Evolutionary conservation across 2,113 vertebrate species (phyloP).

Genomic region (Chamaetylas fuelleborni): DNA sequence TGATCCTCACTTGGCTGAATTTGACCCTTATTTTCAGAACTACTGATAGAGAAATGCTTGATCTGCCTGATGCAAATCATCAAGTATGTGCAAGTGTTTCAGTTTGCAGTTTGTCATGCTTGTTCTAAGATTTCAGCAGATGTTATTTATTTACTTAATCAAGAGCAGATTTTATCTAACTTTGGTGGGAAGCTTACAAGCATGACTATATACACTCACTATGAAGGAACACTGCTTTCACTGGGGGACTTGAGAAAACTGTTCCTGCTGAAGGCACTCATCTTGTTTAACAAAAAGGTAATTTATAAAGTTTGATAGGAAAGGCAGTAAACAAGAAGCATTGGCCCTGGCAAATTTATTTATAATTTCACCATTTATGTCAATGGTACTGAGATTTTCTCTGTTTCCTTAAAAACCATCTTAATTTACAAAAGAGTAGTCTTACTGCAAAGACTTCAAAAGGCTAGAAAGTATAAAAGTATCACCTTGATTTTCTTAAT

Average conservation of each 20-base stretch:
- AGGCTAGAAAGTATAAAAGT: background rate
- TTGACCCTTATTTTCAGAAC: background rate
- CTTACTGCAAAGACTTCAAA: background rate
- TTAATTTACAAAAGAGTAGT: background rate
- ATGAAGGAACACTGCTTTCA: background rate
- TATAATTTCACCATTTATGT: background rate
- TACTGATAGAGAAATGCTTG: background rate
- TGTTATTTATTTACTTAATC: slow-evolving; percentile 42
- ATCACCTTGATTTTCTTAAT: background rate
- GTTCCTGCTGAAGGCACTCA: background rate
- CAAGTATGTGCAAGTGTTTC: background rate
- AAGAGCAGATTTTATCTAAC: slow-evolving; percentile 32
- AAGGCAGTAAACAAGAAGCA: background rate
- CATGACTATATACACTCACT: background rate
- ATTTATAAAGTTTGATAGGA: background rate
- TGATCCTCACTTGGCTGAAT: background rate
- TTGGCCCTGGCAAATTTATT: background rate
- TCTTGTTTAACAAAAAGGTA: background rate
- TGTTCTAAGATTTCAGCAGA: slow-evolving; percentile 18
- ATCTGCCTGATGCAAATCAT: background rate
- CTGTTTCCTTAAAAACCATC: background rate
- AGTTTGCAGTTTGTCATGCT: background rate
- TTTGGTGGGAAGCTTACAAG: slow-evolving; percentile 60
- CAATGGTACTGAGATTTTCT: background rate
- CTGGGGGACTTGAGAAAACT: background rate